These are phyloP conservation scores for Desmodus rotundus DNA, from an alignment of 2,113 vertebrate species.

Conservation along the genomic window DNA sequence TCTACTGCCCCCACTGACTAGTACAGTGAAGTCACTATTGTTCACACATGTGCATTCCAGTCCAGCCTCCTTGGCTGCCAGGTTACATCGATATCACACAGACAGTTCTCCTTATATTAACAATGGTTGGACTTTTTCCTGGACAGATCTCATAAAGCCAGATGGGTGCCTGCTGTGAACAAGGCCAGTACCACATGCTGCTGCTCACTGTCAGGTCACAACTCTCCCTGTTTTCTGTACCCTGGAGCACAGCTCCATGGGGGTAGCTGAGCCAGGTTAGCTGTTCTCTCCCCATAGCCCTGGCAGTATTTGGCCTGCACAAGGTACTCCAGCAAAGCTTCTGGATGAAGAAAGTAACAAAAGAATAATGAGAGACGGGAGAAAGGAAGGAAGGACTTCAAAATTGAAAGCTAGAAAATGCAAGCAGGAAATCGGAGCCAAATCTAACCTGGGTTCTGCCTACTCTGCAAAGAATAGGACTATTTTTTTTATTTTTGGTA, in stretches of 20 bases:
- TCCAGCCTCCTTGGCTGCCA: no score
- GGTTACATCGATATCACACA: no score
- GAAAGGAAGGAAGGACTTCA: no score
- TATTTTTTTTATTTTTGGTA: constrained; percentile 10
- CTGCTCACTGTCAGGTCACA: background rate
- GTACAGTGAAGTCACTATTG: no score
- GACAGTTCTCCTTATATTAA: no score
- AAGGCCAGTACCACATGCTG: background rate
- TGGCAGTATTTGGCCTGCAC: fast-evolving
- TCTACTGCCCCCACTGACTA: no score
- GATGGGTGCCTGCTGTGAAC: background rate
- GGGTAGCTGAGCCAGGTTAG: background rate
- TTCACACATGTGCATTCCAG: no score
- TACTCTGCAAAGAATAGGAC: background rate
- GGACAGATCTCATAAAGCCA: no score
- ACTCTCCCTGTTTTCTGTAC: background rate
- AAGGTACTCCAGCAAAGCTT: background rate
- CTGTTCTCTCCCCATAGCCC: background rate
- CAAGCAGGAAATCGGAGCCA: background rate
- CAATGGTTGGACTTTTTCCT: no score
- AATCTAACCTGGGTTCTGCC: background rate
- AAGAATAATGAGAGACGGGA: background rate
- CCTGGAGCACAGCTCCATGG: background rate
- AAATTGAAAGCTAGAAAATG: background rate
- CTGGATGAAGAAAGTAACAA: background rate